Percentiles rank a stretch among this genome's conserved stretches.
These are phyloP conservation scores for Moxostoma hubbsi DNA, from an alignment of 2,797 vertebrate genomes.

Conservation along the genomic window DNA sequence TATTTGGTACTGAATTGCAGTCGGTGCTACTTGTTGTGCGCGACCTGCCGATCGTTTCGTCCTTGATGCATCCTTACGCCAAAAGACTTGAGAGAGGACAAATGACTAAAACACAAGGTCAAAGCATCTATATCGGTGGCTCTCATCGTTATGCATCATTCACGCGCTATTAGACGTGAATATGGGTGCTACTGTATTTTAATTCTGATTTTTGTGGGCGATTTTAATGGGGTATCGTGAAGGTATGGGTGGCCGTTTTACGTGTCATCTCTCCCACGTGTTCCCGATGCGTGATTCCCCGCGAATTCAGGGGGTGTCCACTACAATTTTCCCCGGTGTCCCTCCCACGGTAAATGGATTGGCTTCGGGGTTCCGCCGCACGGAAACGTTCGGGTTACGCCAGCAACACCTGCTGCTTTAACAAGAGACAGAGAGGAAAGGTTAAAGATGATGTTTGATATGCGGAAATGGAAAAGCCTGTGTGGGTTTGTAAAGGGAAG, in stretches of 20 bases:
- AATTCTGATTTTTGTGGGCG: slow-evolving; percentile 19
- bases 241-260: slow-evolving; percentile 59
- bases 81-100: slow-evolving; percentile 66
- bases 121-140: slow-evolving; percentile 64
- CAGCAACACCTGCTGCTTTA: slow-evolving; percentile 82
- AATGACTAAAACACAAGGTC: slow-evolving; percentile 76
- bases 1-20: slow-evolving; percentile 33
- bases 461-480: slow-evolving; percentile 66
- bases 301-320: slow-evolving; percentile 58
- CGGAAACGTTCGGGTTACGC: slow-evolving; percentile 66
- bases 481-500: slow-evolving; percentile 14
- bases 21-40: slow-evolving; percentile 60
- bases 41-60: background rate
- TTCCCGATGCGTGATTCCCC: slow-evolving; percentile 76
- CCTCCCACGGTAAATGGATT: slow-evolving; percentile 56
- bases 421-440: slow-evolving; percentile 48
- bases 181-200: background rate
- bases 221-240: slow-evolving; percentile 52
- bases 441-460: slow-evolving; percentile 64
- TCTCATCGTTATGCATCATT: slow-evolving; percentile 21
- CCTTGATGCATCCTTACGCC: slow-evolving; percentile 41
- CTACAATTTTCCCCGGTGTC: slow-evolving; percentile 56
- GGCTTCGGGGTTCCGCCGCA: slow-evolving; percentile 56
- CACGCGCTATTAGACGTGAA: slow-evolving; percentile 30
- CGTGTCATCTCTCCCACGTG: slow-evolving; percentile 79